phyloP scores from a whole-genome alignment of 2,888 invertebrate species.

The Drosophila paranaensis region DNA sequence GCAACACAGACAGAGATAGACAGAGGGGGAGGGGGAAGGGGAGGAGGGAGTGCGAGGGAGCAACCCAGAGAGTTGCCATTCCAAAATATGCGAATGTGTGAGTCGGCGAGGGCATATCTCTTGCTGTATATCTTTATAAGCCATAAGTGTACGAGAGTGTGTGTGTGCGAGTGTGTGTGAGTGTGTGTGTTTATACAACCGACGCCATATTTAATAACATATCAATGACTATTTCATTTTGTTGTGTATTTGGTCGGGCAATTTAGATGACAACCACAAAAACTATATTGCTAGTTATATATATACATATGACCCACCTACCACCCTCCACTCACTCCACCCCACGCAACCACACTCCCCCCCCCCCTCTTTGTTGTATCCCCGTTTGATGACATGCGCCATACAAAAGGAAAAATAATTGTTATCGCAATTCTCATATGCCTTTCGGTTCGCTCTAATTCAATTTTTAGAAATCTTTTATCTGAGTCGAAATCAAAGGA shows the following conservation, averaged over 20 bases:
- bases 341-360: background rate
- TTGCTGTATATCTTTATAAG: constrained; percentile 45
- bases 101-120: constrained; percentile 42
- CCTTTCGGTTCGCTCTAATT: constrained; percentile 10
- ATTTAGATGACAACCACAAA: constrained; percentile 39
- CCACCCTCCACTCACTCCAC: accelerated
- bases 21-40: background rate
- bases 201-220: constrained; percentile 74
- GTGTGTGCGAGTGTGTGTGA: constrained; percentile 17
- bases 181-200: constrained; percentile 53
- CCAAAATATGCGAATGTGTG: constrained; percentile 21
- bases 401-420: constrained; percentile 21
- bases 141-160: constrained; percentile 16
- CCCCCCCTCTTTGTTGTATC: background rate
- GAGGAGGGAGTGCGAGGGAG: too few relatives aligned
- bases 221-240: constrained; percentile 70
- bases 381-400: constrained; percentile 20
- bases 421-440: constrained; percentile 32
- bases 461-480: constrained; percentile 1
- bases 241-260: constrained; percentile 44
- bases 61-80: constrained; percentile 9
- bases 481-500: background rate
- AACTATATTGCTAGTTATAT: constrained; percentile 26
- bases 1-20: background rate
- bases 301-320: background rate